Base-by-base conservation (phyloP, 2,797 vertebrate genomes). In the Trachurus trachurus region DNA sequence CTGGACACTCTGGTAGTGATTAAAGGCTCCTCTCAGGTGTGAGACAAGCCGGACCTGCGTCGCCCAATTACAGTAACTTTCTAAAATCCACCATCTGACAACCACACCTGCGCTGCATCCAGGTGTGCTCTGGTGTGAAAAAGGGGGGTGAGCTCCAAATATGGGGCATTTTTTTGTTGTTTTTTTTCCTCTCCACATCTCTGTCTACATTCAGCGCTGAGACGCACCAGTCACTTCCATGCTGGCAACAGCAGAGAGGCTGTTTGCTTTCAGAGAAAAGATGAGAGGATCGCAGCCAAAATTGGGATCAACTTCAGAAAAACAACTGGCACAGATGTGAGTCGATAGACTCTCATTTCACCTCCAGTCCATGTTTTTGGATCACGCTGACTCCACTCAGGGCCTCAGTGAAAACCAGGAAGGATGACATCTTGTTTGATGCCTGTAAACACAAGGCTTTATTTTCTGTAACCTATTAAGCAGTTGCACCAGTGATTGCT, bases 1-100 rank as follows among this genome's bases (percentile, higher is more conserved):
- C 74, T 82, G 63, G 76, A 68, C 79, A 69, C 64, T 76, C 67
- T 76, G 66, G 78, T 74, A 77, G 71, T 87, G 80, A 89, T 80
- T 40, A 80, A 85, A 80, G 71, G 74, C 84, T 78, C 50, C 66
- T 64, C 60, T 88, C 74, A 50, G 72, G 49, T 76, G 74, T 84
- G 0, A 31, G 70, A 82, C 47, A 49, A 59, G 40, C 65, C 26
- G 3, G 21, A 66, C 39, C 31, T 17, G 10, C 47, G 54, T 72
- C 17, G 39, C 60, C 70, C 71, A 72, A 76, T 85, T 80, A 74
- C 64, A 77, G 66, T 66, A 56, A 53, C 47, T 71, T 69, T 69
- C 62, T 39, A n/a, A 73, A 76, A 63, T 37, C 12, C 42, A 77
- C 71, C 62, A 56, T 58, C 56, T 53, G 65, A 76, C 52, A 62